Evolutionary conservation across 1,140 invertebrate genomes (phyloP).

Genomic region (Pollicipes pollicipes): DNA sequence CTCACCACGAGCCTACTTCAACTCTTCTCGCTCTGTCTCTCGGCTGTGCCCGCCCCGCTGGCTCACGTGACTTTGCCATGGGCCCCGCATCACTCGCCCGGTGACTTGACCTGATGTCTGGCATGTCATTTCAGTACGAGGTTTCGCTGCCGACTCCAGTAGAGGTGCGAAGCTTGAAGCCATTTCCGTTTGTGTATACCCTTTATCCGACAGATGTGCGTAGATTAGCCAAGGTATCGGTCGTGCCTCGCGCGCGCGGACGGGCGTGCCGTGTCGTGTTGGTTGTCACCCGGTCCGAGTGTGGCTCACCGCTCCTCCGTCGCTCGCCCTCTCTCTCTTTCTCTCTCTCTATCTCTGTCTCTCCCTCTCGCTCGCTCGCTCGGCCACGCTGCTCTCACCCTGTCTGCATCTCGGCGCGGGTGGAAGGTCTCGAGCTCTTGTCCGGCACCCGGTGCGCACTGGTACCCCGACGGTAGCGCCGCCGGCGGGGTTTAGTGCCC

Average conservation of each 20-base stretch:
- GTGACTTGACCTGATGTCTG: conserved; percentile 6
- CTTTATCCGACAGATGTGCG: conserved; percentile 1
- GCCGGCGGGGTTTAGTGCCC: too few species aligned
- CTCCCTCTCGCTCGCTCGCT: neutral
- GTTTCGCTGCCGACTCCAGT: neutral
- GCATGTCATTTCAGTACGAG: conserved; percentile 1
- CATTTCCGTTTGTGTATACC: conserved; percentile 1
- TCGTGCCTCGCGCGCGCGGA: neutral
- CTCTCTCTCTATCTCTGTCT: neutral
- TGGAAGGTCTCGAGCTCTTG: too few species aligned
- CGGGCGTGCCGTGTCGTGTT: neutral
- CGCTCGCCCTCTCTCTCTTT: neutral
- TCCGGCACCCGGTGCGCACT: too few species aligned
- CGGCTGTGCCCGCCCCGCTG: neutral
- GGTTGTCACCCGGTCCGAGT: neutral
- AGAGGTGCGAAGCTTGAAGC: conserved; percentile 1
- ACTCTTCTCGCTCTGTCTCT: neutral
- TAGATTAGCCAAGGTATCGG: conserved; percentile 1
- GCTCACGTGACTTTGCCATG: conserved; percentile 8
- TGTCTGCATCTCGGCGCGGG: too few species aligned
- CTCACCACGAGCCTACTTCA: neutral
- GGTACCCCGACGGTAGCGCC: too few species aligned
- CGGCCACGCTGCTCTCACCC: too few species aligned
- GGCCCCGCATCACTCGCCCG: conserved; percentile 1
- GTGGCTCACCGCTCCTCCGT: neutral